Conservation (phyloP, 2,888 invertebrate species). For the Tanytarsus gracilentus region DNA sequence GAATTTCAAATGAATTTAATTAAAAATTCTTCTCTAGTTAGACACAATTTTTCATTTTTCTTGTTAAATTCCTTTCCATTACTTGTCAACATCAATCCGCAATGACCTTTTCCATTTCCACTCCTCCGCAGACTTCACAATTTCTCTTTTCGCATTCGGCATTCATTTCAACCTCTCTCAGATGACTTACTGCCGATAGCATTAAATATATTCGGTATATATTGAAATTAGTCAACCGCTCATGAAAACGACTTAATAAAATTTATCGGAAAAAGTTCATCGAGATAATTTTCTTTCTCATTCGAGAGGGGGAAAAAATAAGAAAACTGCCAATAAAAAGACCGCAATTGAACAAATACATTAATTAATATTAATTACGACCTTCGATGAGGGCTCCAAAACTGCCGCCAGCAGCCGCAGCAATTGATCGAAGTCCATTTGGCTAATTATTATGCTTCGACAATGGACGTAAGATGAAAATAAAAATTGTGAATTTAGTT, state of each 20-base stretch:
- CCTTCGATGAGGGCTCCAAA: too few species aligned
- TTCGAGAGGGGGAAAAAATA: neutral
- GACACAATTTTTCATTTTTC: neutral
- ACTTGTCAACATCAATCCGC: too few species aligned
- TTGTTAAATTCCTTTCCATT: neutral
- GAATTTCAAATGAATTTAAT: too few species aligned
- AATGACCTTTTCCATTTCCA: neutral
- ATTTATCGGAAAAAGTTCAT: neutral
- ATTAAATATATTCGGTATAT: neutral
- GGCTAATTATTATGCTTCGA: constrained; percentile 11
- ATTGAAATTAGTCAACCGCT: neutral
- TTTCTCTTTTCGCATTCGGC: neutral
- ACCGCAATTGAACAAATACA: too few species aligned
- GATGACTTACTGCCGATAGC: constrained; percentile 6
- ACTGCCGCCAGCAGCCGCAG: neutral
- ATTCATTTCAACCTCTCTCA: neutral
- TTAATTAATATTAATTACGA: constrained; percentile 27
- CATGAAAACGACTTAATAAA: constrained; percentile 9
- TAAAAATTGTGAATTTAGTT: too few species aligned
- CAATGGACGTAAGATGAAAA: too few species aligned
- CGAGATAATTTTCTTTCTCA: neutral
- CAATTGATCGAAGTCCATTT: constrained; percentile 8
- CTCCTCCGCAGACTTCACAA: neutral
- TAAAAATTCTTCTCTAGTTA: neutral
- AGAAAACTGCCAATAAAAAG: too few species aligned